A percentile compares a stretch with the other conserved stretches of the same genome.
Conservation (phyloP, 2,797 vertebrate genomes). For the Enteromius anoplus region DNA sequence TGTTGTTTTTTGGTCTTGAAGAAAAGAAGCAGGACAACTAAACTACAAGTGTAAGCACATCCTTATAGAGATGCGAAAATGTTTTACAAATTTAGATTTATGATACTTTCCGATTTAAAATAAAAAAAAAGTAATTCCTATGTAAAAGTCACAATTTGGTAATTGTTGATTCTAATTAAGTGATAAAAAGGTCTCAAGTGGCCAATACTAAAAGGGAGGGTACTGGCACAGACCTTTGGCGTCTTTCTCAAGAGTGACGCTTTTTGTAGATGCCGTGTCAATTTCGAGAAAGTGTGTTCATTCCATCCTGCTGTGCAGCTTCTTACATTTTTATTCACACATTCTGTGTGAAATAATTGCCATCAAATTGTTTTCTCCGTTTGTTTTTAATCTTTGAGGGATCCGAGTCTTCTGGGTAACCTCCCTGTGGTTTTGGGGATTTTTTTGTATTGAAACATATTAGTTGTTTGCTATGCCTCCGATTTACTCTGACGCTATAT, state of each 20-base stretch:
- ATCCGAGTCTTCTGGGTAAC: neutral
- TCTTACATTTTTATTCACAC: neutral
- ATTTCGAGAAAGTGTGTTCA: neutral
- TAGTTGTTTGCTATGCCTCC: slow-evolving; percentile 6
- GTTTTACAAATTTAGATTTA: neutral
- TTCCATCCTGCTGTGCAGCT: neutral
- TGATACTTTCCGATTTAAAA: neutral
- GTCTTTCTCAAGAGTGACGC: neutral
- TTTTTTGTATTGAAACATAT: neutral
- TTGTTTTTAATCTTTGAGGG: slow-evolving; percentile 10
- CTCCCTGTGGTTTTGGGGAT: neutral
- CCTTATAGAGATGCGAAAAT: neutral
- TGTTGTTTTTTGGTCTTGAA: too few species aligned
- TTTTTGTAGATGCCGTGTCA: neutral
- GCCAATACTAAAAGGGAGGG: neutral
- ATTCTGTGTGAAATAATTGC: neutral
- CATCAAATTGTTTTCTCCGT: slow-evolving; percentile 5
- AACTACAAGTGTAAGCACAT: neutral
- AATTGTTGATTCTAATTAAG: too few species aligned
- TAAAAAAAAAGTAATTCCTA: too few species aligned
- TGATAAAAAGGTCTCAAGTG: neutral
- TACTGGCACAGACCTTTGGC: neutral
- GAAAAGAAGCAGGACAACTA: neutral
- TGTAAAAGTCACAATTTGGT: neutral
- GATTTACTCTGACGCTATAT: slow-evolving; percentile 13